Base-by-base conservation (phyloP, 2,888 invertebrate genomes). In the Antheraea yamamai region DNA sequence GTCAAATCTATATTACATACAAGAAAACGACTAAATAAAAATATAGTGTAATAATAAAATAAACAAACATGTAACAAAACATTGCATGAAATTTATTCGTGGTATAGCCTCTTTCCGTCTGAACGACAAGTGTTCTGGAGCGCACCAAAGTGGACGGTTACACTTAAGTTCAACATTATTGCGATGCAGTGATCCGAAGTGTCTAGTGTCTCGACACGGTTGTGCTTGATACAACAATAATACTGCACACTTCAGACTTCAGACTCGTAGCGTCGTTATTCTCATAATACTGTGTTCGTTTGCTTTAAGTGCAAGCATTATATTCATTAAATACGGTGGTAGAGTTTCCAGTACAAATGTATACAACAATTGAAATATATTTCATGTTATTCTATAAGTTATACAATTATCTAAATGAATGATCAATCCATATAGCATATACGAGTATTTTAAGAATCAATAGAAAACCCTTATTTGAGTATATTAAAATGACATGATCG, bases 81-180 rank as follows among this genome's bases (percentile, higher is more conserved):
- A 58, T 61, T 75, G 18, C 20, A 23, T 39, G 26, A 58, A 74
- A 61, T n/a, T 61, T 72, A 75, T 72, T 64, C 74, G 51, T 72
- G 26, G 71, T 72, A 61, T 72, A 72, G 71, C 72, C 47, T 71
- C 71, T 72, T 64, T 72, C 72, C 74, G 16, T 51, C 70, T 75
- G 61, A 75, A 71, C 71, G 77, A 79, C 78, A 80, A 80, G 79
- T 79, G 78, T 80, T 80, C 78, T 79, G 81, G 77, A 80, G 83
- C 77, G 78, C 79, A 78, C 84, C 79, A 82, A 84, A 83, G 85
- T 77, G 82, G 84, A 82, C 83, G 86, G 85, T 88, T 84, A 87
- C 85, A 89, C 87, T 91, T 89, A 87, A 88, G 87, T 85, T 84
- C 81, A 85, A 86, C 86, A 87, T 90, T 91, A 92, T 88, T 87